phyloP scores from a whole-genome alignment of 1,140 invertebrate species.

The Berghia stephanieae region DNA sequence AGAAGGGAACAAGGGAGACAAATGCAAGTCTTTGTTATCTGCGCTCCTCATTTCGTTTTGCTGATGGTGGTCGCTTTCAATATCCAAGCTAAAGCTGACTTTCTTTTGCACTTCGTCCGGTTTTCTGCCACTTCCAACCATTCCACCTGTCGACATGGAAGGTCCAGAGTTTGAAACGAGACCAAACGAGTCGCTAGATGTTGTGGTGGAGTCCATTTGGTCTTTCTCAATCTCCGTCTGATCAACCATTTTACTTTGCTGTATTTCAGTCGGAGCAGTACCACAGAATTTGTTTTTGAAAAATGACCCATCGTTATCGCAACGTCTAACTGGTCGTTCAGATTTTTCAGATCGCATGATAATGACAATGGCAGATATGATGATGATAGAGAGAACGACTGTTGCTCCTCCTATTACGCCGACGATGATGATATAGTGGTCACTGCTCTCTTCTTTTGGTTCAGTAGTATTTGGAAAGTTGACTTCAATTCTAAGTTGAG shows the following conservation, averaged over 20 bases:
- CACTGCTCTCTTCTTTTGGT: background rate
- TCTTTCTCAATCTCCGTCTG: background rate
- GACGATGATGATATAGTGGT: slow-evolving; percentile 41
- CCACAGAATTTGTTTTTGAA: slow-evolving; percentile 32
- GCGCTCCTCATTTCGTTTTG: background rate
- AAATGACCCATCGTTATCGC: background rate
- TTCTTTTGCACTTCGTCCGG: slow-evolving; percentile 32
- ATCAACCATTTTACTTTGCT: background rate
- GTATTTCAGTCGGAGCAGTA: background rate
- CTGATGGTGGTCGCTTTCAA: background rate
- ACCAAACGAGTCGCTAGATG: background rate
- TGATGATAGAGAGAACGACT: slow-evolving; percentile 37
- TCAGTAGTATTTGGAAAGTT: slow-evolving; percentile 36
- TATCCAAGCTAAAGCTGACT: slow-evolving; percentile 42
- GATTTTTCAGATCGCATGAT: slow-evolving; percentile 36
- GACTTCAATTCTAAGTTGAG: slow-evolving; percentile 36
- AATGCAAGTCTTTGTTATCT: slow-evolving; percentile 9
- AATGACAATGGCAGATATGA: slow-evolving; percentile 39
- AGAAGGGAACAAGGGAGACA: background rate
- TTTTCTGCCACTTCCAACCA: slow-evolving; percentile 8
- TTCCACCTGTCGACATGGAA: background rate
- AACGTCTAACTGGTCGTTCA: slow-evolving; percentile 7
- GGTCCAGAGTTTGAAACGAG: background rate
- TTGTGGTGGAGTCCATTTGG: background rate
- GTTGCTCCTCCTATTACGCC: slow-evolving; percentile 40